phyloP scores from a whole-genome alignment of 2,113 vertebrate species.

The Tyrannus savana region DNA sequence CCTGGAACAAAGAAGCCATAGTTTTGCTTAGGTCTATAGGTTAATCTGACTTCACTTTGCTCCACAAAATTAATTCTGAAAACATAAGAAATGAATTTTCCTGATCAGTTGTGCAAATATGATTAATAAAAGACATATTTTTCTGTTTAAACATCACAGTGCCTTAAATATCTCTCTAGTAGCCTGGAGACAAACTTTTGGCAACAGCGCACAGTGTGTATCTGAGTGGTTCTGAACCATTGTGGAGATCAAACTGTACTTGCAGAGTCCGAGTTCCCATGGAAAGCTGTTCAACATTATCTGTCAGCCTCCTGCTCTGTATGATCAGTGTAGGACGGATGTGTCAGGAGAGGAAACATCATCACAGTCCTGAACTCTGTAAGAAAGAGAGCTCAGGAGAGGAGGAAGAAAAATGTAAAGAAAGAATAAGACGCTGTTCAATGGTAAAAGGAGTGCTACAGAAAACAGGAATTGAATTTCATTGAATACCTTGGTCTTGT shows the following conservation, averaged over 20 bases:
- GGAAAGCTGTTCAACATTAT: constrained; percentile 38
- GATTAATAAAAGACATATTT: constrained; percentile 68
- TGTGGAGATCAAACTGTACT: background rate
- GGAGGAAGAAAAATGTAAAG: fast-evolving
- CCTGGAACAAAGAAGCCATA: constrained; percentile 67
- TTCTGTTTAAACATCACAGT: constrained; percentile 50
- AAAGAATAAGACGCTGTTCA: background rate
- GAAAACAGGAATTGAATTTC: constrained; percentile 41
- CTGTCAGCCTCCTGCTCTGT: constrained; percentile 21
- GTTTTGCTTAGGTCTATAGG: constrained; percentile 62
- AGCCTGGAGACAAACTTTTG: constrained; percentile 59
- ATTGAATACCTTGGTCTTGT: constrained; percentile 50
- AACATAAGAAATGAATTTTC: constrained; percentile 70
- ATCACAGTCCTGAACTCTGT: background rate
- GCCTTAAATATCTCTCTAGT: constrained; percentile 37
- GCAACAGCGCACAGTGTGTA: background rate
- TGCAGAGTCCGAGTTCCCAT: background rate
- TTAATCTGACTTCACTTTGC: constrained; percentile 70
- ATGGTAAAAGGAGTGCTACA: background rate
- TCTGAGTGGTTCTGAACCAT: constrained; percentile 23
- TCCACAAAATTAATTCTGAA: constrained; percentile 68
- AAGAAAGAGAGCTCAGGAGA: background rate
- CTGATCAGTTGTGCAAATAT: constrained; percentile 71
- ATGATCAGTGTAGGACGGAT: constrained; percentile 3
- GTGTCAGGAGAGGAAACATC: background rate